Evolutionary conservation across 1,140 invertebrate genomes (phyloP), one percentile per base, ranked within the genome.

Genomic region (Antheraea pernyi): DNA sequence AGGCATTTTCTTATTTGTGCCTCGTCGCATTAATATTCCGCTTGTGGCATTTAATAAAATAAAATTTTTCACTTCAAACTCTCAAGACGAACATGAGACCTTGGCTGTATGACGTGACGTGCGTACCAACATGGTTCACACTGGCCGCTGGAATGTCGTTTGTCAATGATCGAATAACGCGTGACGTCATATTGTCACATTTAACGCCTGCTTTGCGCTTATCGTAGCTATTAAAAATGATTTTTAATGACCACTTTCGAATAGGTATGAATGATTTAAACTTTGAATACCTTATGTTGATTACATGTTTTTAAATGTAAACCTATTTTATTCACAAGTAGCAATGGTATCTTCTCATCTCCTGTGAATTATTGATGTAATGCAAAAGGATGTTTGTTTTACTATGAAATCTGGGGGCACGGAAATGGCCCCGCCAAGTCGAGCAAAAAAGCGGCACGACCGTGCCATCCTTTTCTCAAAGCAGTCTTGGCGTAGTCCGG

Each of bases 121-220:
- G 84, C 72, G 76, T 83, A 75, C 83, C 74, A 86, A 88, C 76
- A 78, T 80, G 78, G 79, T 86, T 79, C 80, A 85, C 84, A 86
- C 84, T 88, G 75, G 72, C 79, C 82, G 79, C 74, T 80, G 87
- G 88, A 91, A 91, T 91, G 88, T 87, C 85, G 87, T 88, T 91
- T 91, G 86, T 88, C 85, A 89, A 89, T 88, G 86, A 87, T 89
- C 86, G 84, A 85, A 88, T 86, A 83, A 81, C 78, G 16, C 46
- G 76, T 86, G 85, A 90, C 89, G 89, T 90, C 84, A 89, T 75
- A 67, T 59, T 68, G 79, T 78, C 74, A 81, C 80, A 85, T 86
- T 82, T 82, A 74, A 73, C 69, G 71, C 79, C 60, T 36, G 60
- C 10, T 22, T 19, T 77, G 67, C 75, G 72, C 79, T 82, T 76